phyloP scores from a whole-genome alignment of 2,888 invertebrate genomes.

The Lomographa bimaculata region DNA sequence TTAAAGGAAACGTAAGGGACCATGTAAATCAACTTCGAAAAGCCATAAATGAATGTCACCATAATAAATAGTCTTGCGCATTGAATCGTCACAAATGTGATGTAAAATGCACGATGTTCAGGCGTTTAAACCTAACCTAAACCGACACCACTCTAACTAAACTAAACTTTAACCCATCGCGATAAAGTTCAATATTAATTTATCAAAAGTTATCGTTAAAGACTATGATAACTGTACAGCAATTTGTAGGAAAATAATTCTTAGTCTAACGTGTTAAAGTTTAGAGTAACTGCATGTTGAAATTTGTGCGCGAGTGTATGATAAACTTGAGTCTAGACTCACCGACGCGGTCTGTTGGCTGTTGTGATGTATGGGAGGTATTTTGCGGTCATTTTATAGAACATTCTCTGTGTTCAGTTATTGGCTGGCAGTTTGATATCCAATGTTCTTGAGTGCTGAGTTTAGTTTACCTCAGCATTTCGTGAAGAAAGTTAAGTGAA shows the following conservation, averaged over 20 bases:
- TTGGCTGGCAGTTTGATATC: slow-evolving; percentile 9
- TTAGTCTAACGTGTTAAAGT: slow-evolving; percentile 7
- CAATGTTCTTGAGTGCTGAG: slow-evolving; percentile 15
- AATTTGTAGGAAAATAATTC: slow-evolving; percentile 5
- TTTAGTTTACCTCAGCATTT: slow-evolving; percentile 12
- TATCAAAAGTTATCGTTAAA: slow-evolving; percentile 8
- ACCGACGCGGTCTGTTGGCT: slow-evolving; percentile 34
- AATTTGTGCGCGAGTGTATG: slow-evolving; percentile 25
- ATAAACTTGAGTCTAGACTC: slow-evolving; percentile 36
- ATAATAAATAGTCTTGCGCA: slow-evolving; percentile 53
- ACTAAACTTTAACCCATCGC: slow-evolving; percentile 4
- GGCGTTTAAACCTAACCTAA: slow-evolving; percentile 38
- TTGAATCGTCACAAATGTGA: slow-evolving; percentile 54
- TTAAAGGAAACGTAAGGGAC: slow-evolving; percentile 2
- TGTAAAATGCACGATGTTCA: slow-evolving; percentile 59
- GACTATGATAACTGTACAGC: slow-evolving; percentile 1
- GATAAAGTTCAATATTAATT: slow-evolving; percentile 5
- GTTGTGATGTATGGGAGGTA: slow-evolving; percentile 34
- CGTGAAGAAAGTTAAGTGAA: not conserved
- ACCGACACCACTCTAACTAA: slow-evolving; percentile 3
- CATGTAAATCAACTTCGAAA: slow-evolving; percentile 33
- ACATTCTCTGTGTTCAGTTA: slow-evolving; percentile 24
- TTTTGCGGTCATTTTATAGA: slow-evolving; percentile 32
- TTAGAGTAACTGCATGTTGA: not conserved
- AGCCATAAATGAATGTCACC: slow-evolving; percentile 49